A percentile compares a stretch with the other conserved stretches of the same genome.
Conservation (phyloP, 2,113 vertebrate genomes). For the Xiphorhynchus elegans region DNA sequence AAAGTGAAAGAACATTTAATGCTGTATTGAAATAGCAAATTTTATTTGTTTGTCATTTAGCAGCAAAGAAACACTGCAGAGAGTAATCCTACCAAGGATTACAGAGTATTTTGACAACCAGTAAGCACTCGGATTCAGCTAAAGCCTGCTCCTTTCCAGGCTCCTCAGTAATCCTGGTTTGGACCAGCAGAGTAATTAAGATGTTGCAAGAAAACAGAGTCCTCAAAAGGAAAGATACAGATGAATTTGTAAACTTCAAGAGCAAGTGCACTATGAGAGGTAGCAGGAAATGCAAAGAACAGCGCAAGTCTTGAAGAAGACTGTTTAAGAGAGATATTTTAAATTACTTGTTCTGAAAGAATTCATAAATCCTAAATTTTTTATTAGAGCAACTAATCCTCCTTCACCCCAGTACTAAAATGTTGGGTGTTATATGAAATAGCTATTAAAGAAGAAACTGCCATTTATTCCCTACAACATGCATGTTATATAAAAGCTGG, state of each 20-base stretch:
- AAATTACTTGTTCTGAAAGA: not conserved
- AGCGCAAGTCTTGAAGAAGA: not conserved
- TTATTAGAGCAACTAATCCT: not conserved
- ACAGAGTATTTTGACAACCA: constrained; percentile 10
- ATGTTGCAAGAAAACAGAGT: not conserved
- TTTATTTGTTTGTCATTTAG: constrained; percentile 47
- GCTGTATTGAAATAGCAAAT: not conserved
- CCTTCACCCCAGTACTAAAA: not conserved
- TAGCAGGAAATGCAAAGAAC: not conserved
- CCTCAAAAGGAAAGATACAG: not conserved
- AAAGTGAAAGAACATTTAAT: not conserved
- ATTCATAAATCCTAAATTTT: not conserved
- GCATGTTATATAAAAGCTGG: not conserved
- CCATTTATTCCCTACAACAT: not conserved
- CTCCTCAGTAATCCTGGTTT: constrained; percentile 36
- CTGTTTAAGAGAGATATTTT: not conserved
- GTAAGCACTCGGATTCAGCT: not conserved
- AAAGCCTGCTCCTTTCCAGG: not conserved
- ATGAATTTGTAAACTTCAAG: not conserved
- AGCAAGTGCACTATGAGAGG: not conserved
- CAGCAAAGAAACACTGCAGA: not conserved
- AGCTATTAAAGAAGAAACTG: not conserved
- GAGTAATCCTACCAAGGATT: constrained; percentile 33
- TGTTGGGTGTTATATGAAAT: not conserved
- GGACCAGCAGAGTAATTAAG: constrained; percentile 35